Evolutionary conservation across 2,888 invertebrate genomes (phyloP).

Genomic region (Zelleria hepariella): DNA sequence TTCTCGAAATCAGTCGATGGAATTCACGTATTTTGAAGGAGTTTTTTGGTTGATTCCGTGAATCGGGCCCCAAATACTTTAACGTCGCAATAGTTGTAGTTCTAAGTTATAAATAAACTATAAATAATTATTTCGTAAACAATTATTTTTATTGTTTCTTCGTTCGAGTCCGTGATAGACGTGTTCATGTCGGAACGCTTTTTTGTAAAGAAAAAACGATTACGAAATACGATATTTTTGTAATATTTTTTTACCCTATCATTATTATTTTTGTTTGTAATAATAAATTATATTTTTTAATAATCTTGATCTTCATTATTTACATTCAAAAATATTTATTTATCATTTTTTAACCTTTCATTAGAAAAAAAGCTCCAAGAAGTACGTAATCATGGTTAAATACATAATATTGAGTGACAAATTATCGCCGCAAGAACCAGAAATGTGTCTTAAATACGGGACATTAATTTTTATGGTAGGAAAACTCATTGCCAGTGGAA

Average conservation of each 20-base stretch:
- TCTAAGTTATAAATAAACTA: slow-evolving; percentile 37
- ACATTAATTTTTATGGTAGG: too few relatives aligned
- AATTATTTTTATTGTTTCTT: slow-evolving; percentile 15
- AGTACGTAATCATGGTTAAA: too few relatives aligned
- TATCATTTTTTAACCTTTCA: too few relatives aligned
- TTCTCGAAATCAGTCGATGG: not conserved
- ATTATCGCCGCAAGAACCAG: too few relatives aligned
- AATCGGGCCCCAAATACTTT: slow-evolving; percentile 30
- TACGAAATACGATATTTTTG: slow-evolving; percentile 15
- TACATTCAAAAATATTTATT: too few relatives aligned
- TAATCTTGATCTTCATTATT: slow-evolving; percentile 13
- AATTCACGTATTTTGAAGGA: not conserved
- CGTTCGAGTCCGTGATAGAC: slow-evolving; percentile 38
- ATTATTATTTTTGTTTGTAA: slow-evolving; percentile 55
- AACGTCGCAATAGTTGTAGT: slow-evolving; percentile 48
- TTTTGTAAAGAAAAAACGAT: slow-evolving; percentile 46
- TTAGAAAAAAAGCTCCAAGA: too few relatives aligned
- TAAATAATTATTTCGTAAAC: slow-evolving; percentile 15
- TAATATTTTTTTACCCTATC: slow-evolving; percentile 21
- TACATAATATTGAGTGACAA: too few relatives aligned
- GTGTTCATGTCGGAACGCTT: slow-evolving; percentile 23
- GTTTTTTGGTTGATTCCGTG: not conserved
- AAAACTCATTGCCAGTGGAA: too few relatives aligned
- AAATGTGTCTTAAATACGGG: too few relatives aligned
- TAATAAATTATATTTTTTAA: slow-evolving; percentile 69